Evolutionary conservation across 2,113 vertebrate species (phyloP), one percentile per base, ranked within the genome.

Genomic region (Puntigrus tetrazona): DNA sequence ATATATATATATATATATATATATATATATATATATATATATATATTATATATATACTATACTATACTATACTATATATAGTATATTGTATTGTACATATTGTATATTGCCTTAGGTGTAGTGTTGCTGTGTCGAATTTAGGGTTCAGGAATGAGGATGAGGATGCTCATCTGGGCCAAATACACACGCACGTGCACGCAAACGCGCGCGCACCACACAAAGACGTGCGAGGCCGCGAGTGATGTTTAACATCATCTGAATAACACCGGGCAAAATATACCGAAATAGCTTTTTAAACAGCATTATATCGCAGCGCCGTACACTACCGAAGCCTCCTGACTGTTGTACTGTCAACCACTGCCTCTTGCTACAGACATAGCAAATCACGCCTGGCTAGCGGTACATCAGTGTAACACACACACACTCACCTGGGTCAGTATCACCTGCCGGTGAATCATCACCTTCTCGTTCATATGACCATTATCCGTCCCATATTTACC

Each of bases 391-490:
- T 65, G 29, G 10, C 9, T 47, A 47, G 38, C 74, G 59, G 59
- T 13, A 20, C 34, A 78, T 78, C 41, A 61, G 52, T 16, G 38
- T 20, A 65, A 22, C 2, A 65, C 6, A 22, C 4, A 65, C 7
- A 22, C 63, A 22, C 88, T 89, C 81, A 90, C 90, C 90, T 89
- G 87, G 79, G 86, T 85, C 82, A 91, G 86, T 81, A 87, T 89
- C 87, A 90, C 85, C 89, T 91, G 90, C 67, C 87, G 84, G 76
- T 90, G 87, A 89, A 90, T 89, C 90, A 91, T 91, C 78, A 75
- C 85, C 85, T 78, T 87, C 74, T 82, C 65, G 55, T 80, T 52
- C 55, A 59, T 25, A 75, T 25, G 29, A 55, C 74, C 85, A 85
- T 87, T 34, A 47, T 79, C 27, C 63, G 85, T 75, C 31, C 59